These are phyloP conservation scores for Calephelis perditalis DNA, from an alignment of 2,888 invertebrate genomes.

Conservation along the genomic window DNA sequence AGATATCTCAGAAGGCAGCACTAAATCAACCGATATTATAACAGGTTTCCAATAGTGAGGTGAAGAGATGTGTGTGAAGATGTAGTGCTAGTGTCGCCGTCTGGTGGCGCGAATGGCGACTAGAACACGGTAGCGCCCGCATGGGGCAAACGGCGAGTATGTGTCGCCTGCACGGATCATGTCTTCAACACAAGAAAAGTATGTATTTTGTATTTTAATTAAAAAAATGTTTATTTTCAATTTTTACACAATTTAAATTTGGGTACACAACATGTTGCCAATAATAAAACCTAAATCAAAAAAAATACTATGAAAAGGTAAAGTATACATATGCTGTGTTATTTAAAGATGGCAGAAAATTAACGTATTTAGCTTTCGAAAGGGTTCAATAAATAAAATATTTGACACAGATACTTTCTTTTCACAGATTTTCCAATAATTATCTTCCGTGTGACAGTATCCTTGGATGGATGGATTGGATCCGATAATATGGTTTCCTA, in stretches of 20 bases:
- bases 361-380: too few species aligned
- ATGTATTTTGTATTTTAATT: slow-evolving; percentile 52
- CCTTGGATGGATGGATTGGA: not conserved
- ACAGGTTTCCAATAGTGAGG: slow-evolving; percentile 32
- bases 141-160: slow-evolving; percentile 91
- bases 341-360: too few species aligned
- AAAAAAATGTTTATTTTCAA: not conserved
- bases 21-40: slow-evolving; percentile 40
- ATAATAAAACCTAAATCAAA: too few species aligned
- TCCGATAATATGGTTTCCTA: not conserved
- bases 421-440: too few species aligned
- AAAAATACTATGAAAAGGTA: too few species aligned
- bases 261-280: too few species aligned
- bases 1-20: slow-evolving; percentile 37
- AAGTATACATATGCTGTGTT: too few species aligned
- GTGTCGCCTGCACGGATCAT: slow-evolving; percentile 87
- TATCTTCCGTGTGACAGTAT: not conserved
- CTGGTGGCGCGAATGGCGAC: slow-evolving; percentile 57
- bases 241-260: too few species aligned
- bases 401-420: too few species aligned
- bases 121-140: slow-evolving; percentile 73
- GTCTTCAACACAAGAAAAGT: slow-evolving; percentile 87
- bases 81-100: slow-evolving; percentile 52
- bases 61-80: slow-evolving; percentile 36
- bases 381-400: too few species aligned